Evolutionary conservation across 2,888 invertebrate genomes (phyloP).

Genomic region (Empis livida): DNA sequence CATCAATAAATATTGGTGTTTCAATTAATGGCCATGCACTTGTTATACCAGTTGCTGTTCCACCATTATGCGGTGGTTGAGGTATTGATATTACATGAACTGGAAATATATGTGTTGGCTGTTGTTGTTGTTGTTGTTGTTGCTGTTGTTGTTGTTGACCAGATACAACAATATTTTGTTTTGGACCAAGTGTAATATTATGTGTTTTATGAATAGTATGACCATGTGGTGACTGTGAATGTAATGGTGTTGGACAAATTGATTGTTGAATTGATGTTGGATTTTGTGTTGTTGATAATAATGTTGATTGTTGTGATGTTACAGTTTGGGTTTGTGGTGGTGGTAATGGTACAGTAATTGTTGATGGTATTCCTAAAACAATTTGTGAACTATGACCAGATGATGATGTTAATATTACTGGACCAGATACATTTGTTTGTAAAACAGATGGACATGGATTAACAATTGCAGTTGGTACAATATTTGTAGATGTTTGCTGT

Average conservation of each 20-base stretch:
- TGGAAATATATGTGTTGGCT: conserved; percentile 38
- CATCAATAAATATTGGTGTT: conserved; percentile 46
- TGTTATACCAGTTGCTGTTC: conserved; percentile 32
- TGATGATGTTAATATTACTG: background rate
- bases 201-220: background rate
- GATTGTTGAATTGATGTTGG: background rate
- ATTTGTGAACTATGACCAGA: background rate
- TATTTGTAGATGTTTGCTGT: conserved; percentile 11
- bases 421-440: background rate
- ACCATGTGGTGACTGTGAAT: background rate
- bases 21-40: conserved; percentile 36
- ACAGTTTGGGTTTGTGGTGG: background rate
- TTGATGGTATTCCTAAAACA: background rate
- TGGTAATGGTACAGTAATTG: background rate
- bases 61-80: conserved; percentile 18
- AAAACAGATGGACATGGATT: background rate
- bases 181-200: conserved; percentile 4
- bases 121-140: conserved; percentile 10
- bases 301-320: background rate
- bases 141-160: conserved; percentile 10
- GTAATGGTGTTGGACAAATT: background rate
- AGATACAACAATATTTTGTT: conserved; percentile 7
- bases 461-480: conserved; percentile 9
- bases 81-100: conserved; percentile 37
- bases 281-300: no score